Percentiles rank a stretch among this genome's conserved stretches.
Conservation (phyloP, 2,113 vertebrate species). For the Tyrannus savana region DNA sequence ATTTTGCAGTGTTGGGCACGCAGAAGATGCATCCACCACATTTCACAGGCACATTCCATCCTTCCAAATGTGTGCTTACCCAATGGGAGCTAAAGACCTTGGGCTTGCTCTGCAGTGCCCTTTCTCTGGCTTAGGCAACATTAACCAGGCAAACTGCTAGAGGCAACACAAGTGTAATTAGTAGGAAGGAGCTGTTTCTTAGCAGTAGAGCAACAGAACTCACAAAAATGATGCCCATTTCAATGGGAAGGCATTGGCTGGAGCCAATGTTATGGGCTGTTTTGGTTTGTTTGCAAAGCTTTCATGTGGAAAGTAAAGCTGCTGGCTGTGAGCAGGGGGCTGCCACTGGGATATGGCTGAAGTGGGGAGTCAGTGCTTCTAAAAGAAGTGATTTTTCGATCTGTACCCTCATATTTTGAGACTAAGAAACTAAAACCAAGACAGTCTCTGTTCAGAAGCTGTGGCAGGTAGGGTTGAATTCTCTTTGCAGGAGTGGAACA, state of each 20-base stretch:
- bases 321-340: background rate
- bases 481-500: background rate
- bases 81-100: background rate
- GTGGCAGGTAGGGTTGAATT: background rate
- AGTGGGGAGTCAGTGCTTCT: background rate
- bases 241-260: background rate
- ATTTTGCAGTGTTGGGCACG: background rate
- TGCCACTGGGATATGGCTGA: background rate
- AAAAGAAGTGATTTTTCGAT: background rate
- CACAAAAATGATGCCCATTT: fast-evolving
- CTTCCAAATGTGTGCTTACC: background rate
- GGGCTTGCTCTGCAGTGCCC: background rate
- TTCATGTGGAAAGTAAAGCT: background rate
- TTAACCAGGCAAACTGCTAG: background rate
- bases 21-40: background rate
- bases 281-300: background rate
- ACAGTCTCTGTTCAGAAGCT: background rate
- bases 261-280: background rate
- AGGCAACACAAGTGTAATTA: background rate
- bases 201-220: background rate
- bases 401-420: background rate
- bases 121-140: background rate
- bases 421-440: background rate
- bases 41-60: background rate
- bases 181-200: background rate